Evolutionary conservation across 1,140 invertebrate genomes (phyloP), one percentile per base, ranked within the genome.

Genomic region (Dinoponera quadriceps): DNA sequence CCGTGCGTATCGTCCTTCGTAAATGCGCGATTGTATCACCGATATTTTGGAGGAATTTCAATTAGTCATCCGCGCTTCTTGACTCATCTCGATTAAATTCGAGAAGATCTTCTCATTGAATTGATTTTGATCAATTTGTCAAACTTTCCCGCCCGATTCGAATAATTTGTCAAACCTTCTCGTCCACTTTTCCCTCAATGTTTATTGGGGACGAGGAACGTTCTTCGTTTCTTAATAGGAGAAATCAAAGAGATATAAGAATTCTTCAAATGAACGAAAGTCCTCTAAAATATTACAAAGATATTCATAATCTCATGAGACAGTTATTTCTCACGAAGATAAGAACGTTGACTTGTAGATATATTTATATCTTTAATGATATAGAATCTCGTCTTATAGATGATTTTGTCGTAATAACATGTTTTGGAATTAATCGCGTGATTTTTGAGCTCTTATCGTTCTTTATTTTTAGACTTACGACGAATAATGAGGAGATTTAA

Each of bases 41-140:
- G 54, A 57, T 71, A 59, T 80, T 48, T 78, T n/a, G 14, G 5
- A 18, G 20, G 33, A 22, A 48, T 22, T 48, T 71, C 14, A 69
- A 80, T 80, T 71, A 71, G 18, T 80, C 65, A 80, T 20, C 20
- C 18, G 9, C 33, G 38, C 38, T 14, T 18, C 3, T 44, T 29
- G 75, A 80, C 51, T 80, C 22, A 80, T 48, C 33, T n/a, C n/a
- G n/a, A 33, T 2, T 0, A 11, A 29, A 71, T 3, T 7, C 25
- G 18, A 55, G 69, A 57, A 49, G 22, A 55, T 22, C 14, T n/a
- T 54, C 44, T 80, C 27, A 20, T 73, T 33, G 14, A 44, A 44
- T 63, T 55, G n/a, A 38, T 33, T 68, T 27, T n/a, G 22, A 54
- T 68, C 44, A 38, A 57, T 72, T 57, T 13, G 22, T 18, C 22